These are phyloP conservation scores for Ovibos moschatus DNA, from an alignment of 2,113 vertebrate species.

Conservation along the genomic window DNA sequence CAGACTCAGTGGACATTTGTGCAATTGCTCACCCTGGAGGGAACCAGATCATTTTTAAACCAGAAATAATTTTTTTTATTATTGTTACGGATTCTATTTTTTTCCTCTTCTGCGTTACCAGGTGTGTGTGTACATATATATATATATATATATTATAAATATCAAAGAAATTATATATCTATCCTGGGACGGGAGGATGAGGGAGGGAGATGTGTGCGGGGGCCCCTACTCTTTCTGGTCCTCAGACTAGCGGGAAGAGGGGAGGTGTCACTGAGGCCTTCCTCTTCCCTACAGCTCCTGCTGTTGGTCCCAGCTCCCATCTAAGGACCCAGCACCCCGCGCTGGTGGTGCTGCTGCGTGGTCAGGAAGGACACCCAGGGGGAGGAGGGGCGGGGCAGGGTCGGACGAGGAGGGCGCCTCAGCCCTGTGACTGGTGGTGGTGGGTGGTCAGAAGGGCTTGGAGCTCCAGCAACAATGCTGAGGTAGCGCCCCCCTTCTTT, in stretches of 20 bases:
- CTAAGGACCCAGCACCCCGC: slow-evolving; percentile 29
- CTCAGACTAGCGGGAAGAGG: slow-evolving; percentile 33
- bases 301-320: slow-evolving; percentile 5
- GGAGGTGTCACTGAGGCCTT: neutral
- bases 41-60: slow-evolving; percentile 86
- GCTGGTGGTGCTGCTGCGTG: slow-evolving; percentile 32
- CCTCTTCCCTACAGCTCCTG: slow-evolving; percentile 2
- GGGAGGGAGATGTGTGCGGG: slow-evolving; percentile 50
- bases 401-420: neutral
- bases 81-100: slow-evolving; percentile 89
- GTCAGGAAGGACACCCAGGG: slow-evolving; percentile 36
- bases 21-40: slow-evolving; percentile 83
- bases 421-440: neutral
- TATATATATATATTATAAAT: slow-evolving; percentile 82
- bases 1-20: slow-evolving; percentile 82
- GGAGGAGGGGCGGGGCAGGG: neutral
- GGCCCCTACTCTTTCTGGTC: neutral
- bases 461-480: neutral
- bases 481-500: neutral
- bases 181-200: slow-evolving; percentile 74
- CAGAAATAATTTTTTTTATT: slow-evolving; percentile 88
- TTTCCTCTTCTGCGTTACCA: slow-evolving; percentile 85
- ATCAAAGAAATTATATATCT: slow-evolving; percentile 82
- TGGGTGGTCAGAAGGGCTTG: neutral
- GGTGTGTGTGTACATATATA: slow-evolving; percentile 84